These are phyloP conservation scores for Phasianus colchicus DNA, from an alignment of 2,113 vertebrate genomes.

Conservation along the genomic window DNA sequence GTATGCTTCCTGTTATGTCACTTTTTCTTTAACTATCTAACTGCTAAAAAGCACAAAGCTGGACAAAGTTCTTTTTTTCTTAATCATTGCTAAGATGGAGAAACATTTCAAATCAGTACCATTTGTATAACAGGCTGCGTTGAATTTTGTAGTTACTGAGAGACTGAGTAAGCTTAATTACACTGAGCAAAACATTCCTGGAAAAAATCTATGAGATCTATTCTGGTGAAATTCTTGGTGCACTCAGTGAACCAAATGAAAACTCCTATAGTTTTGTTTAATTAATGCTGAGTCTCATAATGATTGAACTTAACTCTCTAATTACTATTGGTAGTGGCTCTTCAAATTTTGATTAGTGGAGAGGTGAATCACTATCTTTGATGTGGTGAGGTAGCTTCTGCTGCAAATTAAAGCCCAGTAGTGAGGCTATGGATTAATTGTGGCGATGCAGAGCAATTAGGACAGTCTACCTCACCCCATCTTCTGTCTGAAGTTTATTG, in stretches of 20 bases:
- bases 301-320: constrained; percentile 45
- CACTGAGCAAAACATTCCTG: not conserved
- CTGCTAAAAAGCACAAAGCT: not conserved
- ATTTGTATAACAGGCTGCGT: not conserved
- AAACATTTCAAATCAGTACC: not conserved
- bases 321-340: constrained; percentile 62
- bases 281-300: constrained; percentile 62
- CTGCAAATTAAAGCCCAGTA: constrained; percentile 36
- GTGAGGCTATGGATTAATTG: constrained; percentile 64
- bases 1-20: not conserved
- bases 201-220: not conserved
- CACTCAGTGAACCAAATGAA: constrained; percentile 11
- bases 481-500: constrained; percentile 34
- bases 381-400: constrained; percentile 49
- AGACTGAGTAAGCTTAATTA: not conserved
- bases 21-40: not conserved
- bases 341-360: constrained; percentile 65
- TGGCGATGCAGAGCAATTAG: constrained; percentile 45
- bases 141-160: not conserved
- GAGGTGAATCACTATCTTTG: constrained; percentile 62
- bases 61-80: not conserved
- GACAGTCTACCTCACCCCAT: not conserved
- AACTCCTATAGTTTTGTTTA: constrained; percentile 37
- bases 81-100: not conserved
- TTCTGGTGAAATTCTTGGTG: not conserved